Conservation (phyloP, 2,888 invertebrate species). For the Mesorhabditis spiculigera region DNA sequence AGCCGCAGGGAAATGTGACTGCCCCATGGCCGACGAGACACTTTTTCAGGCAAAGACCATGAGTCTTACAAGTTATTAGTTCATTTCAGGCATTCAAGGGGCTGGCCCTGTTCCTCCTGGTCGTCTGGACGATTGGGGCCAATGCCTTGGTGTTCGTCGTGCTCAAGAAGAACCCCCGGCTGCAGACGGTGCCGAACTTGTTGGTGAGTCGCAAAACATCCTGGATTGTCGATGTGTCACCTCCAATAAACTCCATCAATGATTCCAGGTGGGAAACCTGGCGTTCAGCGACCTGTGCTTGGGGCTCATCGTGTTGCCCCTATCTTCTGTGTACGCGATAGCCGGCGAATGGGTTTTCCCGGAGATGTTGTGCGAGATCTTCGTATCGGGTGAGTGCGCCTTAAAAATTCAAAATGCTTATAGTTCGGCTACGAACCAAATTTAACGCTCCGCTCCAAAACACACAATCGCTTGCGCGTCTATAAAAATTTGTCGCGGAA, state of each 20-base stretch:
- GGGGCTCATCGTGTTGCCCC: conserved; percentile 62
- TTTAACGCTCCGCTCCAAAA: neutral
- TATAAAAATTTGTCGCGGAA: neutral
- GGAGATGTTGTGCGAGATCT: conserved; percentile 60
- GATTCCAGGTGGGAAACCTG: conserved; percentile 60
- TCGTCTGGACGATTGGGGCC: conserved; percentile 56
- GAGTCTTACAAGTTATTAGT: neutral
- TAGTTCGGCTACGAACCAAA: neutral
- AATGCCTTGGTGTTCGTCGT: conserved; percentile 58
- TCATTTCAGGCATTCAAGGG: conserved; percentile 50
- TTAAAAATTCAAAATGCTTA: neutral
- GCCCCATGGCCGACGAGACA: conserved; percentile 2
- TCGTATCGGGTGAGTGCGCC: conserved; percentile 59
- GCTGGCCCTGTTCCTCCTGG: conserved; percentile 51
- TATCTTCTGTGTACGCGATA: conserved; percentile 62
- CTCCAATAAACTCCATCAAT: neutral
- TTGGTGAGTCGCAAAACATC: conserved; percentile 49
- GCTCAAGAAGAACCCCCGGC: conserved; percentile 57
- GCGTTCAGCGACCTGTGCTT: conserved; percentile 62
- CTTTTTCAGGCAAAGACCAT: neutral
- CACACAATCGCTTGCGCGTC: neutral
- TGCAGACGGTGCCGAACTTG: conserved; percentile 61
- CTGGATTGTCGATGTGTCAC: neutral
- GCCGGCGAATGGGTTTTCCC: conserved; percentile 62
- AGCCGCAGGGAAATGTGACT: neutral